Conservation (phyloP, 1,140 invertebrate genomes). For the Pachypeltis micranthus region DNA sequence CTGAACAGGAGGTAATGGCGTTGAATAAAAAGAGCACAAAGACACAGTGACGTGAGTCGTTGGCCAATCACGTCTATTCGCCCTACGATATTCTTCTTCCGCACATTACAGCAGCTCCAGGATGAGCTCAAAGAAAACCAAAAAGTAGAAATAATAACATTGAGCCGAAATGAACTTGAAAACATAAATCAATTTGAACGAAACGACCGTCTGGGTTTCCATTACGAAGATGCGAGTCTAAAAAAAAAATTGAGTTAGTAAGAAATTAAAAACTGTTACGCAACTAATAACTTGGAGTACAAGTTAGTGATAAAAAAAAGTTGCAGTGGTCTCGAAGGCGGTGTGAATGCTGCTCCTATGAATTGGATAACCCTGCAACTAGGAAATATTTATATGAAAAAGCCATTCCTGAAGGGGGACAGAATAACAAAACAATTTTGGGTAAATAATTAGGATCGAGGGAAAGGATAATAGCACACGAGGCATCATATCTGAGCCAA, state of each 20-base stretch:
- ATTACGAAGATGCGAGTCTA: not conserved
- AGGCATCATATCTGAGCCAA: constrained; percentile 50
- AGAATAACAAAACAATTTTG: not conserved
- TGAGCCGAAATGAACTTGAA: not conserved
- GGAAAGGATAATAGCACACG: constrained; percentile 28
- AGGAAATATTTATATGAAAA: too few relatives aligned
- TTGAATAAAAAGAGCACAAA: constrained; percentile 2
- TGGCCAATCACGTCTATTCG: not conserved
- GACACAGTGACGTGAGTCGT: not conserved
- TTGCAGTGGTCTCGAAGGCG: constrained; percentile 16
- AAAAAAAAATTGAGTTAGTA: constrained; percentile 16
- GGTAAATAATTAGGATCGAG: not conserved
- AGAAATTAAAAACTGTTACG: constrained; percentile 20
- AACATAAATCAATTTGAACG: not conserved
- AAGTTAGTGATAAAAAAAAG: constrained; percentile 22
- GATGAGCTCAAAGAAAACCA: not conserved
- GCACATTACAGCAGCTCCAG: not conserved
- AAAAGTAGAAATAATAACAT: not conserved
- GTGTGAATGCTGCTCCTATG: constrained; percentile 23
- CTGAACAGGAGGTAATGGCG: not conserved
- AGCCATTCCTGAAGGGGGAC: constrained; percentile 22
- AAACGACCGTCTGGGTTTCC: not conserved
- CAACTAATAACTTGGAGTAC: constrained; percentile 16
- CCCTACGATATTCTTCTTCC: too few relatives aligned
- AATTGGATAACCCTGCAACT: constrained; percentile 44